Evolutionary conservation across 2,113 vertebrate species (phyloP).

Genomic region (Crotalus viridis): DNA sequence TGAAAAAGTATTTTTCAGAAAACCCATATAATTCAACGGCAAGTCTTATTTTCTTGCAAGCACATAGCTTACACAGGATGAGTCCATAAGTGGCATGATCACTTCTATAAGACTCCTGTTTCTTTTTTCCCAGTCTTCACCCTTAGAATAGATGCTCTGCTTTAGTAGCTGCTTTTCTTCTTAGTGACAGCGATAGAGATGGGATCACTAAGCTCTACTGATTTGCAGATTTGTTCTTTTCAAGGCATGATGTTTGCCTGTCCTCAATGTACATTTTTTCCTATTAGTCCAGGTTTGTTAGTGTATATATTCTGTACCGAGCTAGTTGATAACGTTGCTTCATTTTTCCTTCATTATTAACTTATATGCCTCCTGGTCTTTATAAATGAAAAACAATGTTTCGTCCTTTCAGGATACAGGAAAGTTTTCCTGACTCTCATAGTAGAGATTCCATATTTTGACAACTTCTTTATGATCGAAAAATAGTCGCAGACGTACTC

Average conservation of each 20-base stretch:
- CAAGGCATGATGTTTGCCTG: constrained; percentile 13
- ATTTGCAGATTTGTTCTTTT: constrained; percentile 15
- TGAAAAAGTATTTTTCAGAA: constrained; percentile 44
- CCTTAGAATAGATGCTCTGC: not conserved
- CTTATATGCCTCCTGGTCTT: constrained; percentile 16
- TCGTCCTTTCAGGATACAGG: not conserved
- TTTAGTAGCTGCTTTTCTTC: not conserved
- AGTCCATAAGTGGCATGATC: not conserved
- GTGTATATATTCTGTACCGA: not conserved
- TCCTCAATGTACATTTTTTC: not conserved
- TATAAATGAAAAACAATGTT: constrained; percentile 18
- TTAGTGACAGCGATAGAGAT: not conserved
- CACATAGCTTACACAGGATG: constrained; percentile 14
- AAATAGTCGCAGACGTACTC: not conserved
- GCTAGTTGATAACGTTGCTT: constrained; percentile 26
- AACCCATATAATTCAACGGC: constrained; percentile 42
- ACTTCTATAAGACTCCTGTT: not conserved
- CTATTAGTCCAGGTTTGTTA: not conserved
- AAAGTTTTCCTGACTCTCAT: not conserved
- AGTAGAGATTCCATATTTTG: not conserved
- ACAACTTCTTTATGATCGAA: not conserved
- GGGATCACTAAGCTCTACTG: not conserved
- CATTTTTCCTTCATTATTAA: constrained; percentile 36
- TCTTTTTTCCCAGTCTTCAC: not conserved
- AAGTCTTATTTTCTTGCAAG: constrained; percentile 34